A percentile compares a stretch with the other conserved stretches of the same genome.
Conservation (phyloP, 2,113 vertebrate species). For the Rattus norvegicus region GRCr8 NC_086031.1:94762501-94763000, state of each 20-base stretch:
- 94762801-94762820: not conserved
- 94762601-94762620: not conserved
- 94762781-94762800: not conserved
- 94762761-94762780: not conserved
- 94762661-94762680: not conserved
- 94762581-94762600: not conserved
- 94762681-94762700: conserved; percentile 42
- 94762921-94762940: not conserved
- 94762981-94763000: not conserved
- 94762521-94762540: not conserved
- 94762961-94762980: not conserved
- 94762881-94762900: not conserved
- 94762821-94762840: not conserved
- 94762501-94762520: not conserved
- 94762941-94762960: not conserved
- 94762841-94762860: not conserved
- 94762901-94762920: not conserved
- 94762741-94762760: not conserved
- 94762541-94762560: not conserved
- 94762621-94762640: not conserved
- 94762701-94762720: not conserved
- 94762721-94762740: not conserved
- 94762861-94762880: not conserved
- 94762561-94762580: too few species aligned
- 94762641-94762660: not conserved